Percentiles rank a stretch among this genome's conserved stretches.
Conservation (phyloP, 1,140 invertebrate species). For the Drosophila trapezifrons region DNA sequence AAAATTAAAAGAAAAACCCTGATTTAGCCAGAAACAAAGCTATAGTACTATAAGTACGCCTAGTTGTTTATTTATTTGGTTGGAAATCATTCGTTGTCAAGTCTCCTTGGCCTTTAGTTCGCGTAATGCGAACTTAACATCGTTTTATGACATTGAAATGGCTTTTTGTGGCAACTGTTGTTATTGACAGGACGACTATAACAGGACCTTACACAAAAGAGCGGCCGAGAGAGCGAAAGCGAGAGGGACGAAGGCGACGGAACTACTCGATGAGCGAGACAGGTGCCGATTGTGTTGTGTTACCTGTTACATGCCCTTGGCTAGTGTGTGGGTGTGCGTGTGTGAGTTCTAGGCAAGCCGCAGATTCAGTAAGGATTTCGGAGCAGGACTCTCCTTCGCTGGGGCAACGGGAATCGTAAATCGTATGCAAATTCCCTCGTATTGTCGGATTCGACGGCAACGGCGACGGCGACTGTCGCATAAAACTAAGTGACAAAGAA, state of each 20-base stretch:
- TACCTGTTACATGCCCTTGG: conserved; percentile 74
- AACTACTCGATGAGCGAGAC: conserved; percentile 33
- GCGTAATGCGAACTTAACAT: conserved; percentile 64
- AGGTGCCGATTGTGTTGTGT: conserved; percentile 54
- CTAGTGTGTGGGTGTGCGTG: conserved; percentile 10
- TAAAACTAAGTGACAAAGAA: conserved; percentile 55
- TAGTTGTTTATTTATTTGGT: background rate
- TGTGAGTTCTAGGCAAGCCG: conserved; percentile 7
- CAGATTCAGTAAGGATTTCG: conserved; percentile 12
- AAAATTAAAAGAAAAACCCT: background rate
- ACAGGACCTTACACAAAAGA: conserved; percentile 32
- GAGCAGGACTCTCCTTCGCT: conserved; percentile 32
- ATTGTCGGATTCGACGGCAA: conserved; percentile 36
- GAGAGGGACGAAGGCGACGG: conserved; percentile 5
- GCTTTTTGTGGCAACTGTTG: conserved; percentile 60
- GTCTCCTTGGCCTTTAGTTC: conserved; percentile 9
- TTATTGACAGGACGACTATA: conserved; percentile 45
- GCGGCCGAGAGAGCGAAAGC: conserved; percentile 3
- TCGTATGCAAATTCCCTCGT: conserved; percentile 62
- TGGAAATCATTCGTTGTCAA: background rate
- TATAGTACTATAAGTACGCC: no score
- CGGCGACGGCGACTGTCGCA: conserved; percentile 18
- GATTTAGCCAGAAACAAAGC: background rate
- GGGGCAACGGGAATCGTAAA: conserved; percentile 52
- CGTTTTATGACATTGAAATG: conserved; percentile 73